Conservation (phyloP, 2,888 invertebrate species). For the Himalopsyche tibetana region DNA sequence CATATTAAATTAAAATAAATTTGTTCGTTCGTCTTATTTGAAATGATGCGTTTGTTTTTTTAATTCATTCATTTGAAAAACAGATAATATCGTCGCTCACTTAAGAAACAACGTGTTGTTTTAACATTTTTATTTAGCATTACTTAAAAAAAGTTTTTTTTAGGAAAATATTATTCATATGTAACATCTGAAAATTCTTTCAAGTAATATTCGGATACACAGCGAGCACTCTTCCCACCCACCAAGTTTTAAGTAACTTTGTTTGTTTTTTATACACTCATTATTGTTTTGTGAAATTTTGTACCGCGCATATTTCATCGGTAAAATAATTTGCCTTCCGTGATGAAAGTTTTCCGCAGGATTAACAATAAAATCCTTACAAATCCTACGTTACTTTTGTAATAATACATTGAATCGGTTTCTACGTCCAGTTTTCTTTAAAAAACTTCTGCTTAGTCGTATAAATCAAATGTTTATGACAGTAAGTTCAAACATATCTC, state of each 20-base stretch:
- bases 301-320: neutral
- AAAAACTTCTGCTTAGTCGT: neutral
- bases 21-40: no score
- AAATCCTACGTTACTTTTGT: neutral
- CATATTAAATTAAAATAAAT: no score
- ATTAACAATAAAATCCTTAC: conserved; percentile 18
- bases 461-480: neutral
- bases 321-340: neutral
- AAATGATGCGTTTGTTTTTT: no score
- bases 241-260: neutral
- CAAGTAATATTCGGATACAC: neutral
- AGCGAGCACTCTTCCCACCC: neutral
- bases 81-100: no score
- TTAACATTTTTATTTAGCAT: no score
- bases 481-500: neutral
- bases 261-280: neutral
- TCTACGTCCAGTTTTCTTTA: conserved; percentile 1
- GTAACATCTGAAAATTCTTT: neutral
- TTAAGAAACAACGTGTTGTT: no score
- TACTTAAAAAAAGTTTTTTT: no score
- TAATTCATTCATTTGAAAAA: no score
- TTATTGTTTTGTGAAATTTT: neutral
- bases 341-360: neutral
- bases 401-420: neutral
- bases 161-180: no score